phyloP scores from a whole-genome alignment of 2,888 invertebrate genomes.

The Rhingia campestris region DNA sequence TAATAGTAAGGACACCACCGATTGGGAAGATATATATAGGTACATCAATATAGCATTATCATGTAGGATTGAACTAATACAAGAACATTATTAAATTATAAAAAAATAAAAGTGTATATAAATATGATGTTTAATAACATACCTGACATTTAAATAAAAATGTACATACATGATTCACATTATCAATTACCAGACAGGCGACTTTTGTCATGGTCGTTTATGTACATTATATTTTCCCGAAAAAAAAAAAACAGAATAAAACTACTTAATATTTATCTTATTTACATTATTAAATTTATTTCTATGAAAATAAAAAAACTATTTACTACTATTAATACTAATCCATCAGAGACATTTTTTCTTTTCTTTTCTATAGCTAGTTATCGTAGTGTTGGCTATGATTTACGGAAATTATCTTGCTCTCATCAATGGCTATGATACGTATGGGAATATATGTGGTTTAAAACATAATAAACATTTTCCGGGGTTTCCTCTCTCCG shows the following conservation, averaged over 20 bases:
- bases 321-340: no score
- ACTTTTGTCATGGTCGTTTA: no score
- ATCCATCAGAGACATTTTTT: not conserved
- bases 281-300: no score
- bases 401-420: slow-evolving; percentile 9
- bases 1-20: not conserved
- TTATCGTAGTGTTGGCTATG: not conserved
- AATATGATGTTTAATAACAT: no score
- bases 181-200: no score
- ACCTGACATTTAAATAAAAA: no score
- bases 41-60: not conserved
- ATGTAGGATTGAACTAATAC: not conserved
- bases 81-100: not conserved
- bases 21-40: not conserved
- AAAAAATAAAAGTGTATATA: no score
- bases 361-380: slow-evolving; percentile 84
- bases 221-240: no score
- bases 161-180: no score
- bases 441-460: slow-evolving; percentile 17
- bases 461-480: not conserved
- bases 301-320: no score
- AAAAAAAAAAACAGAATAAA: no score
- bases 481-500: slow-evolving; percentile 2
- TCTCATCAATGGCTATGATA: slow-evolving; percentile 12
- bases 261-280: no score